Evolutionary conservation across 1,140 invertebrate species (phyloP), one percentile per base, ranked within the genome.

Genomic region (Penaeus indicus): DNA sequence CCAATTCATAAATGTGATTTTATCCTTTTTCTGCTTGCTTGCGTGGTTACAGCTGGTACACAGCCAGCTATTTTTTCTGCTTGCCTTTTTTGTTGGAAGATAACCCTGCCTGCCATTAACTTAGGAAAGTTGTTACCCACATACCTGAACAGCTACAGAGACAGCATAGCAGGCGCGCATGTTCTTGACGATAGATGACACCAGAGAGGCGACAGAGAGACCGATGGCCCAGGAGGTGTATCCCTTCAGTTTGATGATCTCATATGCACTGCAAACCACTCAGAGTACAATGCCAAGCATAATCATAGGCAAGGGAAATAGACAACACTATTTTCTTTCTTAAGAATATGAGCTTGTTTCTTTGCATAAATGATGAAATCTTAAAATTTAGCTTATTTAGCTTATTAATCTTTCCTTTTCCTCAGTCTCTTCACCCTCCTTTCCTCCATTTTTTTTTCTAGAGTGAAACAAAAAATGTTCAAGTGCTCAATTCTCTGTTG

Each of bases 201-300:
- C 94, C 64, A 98, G 93, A 89, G 95, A 94, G 2, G 96, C 94
- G 0, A 96, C 95, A 91, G 96, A 97, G n/a, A 98, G 93, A 21
- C 97, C 97, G 91, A 98, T 97, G 22, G 96, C 97, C 96, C 97
- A 97, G 38, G 96, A 97, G 3, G 97, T 98, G 93, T 97, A 97
- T 1, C 97, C 97, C 93, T 97, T 98, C 90, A 97, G 93, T 92
- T 95, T 96, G 92, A 98, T 97, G n/a, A 97, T 95, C 93, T 97
- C 95, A 92, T 97, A 97, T 18, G 97, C 97, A 91, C 96, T 97
- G 90, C 63, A 91, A 89, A 64, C 16, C 60, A 85, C 63, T 85
- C 16, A 25, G 54, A 54, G 54, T 54, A 78, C 85, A 86, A 86
- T 79, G 77, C 85, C 32, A 86, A 86, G 85, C 85, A 86, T 32